phyloP scores from a whole-genome alignment of 2,797 vertebrate genomes.

The Simalia tracyae region DNA sequence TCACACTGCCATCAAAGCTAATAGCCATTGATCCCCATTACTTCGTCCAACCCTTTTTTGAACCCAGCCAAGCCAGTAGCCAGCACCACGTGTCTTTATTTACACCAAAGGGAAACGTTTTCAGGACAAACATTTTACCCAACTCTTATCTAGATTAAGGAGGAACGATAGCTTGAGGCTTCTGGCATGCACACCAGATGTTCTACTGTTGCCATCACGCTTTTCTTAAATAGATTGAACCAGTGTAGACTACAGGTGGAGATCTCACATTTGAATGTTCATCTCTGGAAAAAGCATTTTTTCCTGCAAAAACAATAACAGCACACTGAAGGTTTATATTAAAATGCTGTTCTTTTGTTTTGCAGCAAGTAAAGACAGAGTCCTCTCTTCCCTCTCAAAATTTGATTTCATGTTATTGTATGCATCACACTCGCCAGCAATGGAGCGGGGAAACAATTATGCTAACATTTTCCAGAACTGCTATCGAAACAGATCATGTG shows the following conservation, averaged over 20 bases:
- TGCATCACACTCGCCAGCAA: neutral
- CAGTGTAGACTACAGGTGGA: neutral
- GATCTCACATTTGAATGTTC: neutral
- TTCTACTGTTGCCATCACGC: neutral
- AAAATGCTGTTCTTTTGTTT: neutral
- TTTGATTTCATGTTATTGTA: neutral
- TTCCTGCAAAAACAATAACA: neutral
- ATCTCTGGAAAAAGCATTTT: neutral
- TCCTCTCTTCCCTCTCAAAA: neutral
- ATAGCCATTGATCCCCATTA: neutral
- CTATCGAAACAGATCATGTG: neutral
- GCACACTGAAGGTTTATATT: neutral
- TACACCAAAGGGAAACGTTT: neutral
- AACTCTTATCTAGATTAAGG: neutral
- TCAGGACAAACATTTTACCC: neutral
- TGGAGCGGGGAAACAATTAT: neutral
- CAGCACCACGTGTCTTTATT: neutral
- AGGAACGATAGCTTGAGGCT: neutral
- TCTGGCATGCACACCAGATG: neutral
- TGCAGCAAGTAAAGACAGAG: neutral
- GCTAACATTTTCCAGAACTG: neutral
- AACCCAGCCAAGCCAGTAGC: neutral
- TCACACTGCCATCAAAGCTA: neutral
- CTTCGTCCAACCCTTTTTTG: neutral
- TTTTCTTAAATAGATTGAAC: neutral